Evolutionary conservation across 2,888 invertebrate species (phyloP).

Genomic region (Apomyelois bistriatella): DNA sequence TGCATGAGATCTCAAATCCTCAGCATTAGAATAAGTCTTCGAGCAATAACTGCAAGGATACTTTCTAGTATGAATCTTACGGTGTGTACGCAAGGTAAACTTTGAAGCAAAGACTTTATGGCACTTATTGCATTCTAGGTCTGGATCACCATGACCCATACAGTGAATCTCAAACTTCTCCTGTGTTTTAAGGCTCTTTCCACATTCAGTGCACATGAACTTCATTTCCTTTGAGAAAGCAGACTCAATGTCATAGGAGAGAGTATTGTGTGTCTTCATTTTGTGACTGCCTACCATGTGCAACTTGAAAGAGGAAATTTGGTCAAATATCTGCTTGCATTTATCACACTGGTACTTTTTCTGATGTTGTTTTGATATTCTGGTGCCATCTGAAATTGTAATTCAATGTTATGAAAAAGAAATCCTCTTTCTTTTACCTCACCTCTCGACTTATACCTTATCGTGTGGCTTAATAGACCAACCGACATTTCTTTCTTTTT

Average conservation of each 20-base stretch:
- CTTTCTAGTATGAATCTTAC: slow-evolving; percentile 57
- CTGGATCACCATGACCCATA: slow-evolving; percentile 66
- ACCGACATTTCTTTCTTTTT: no score
- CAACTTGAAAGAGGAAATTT: slow-evolving; percentile 51
- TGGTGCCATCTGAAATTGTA: slow-evolving; percentile 25
- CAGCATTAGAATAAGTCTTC: slow-evolving; percentile 40
- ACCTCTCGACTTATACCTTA: no score
- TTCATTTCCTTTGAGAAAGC: slow-evolving; percentile 30
- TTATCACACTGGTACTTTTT: slow-evolving; percentile 68
- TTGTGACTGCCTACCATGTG: slow-evolving; percentile 53
- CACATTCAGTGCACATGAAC: slow-evolving; percentile 57
- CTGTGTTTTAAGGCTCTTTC: slow-evolving; percentile 53
- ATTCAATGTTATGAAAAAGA: not conserved
- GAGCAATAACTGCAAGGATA: slow-evolving; percentile 49
- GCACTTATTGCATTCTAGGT: slow-evolving; percentile 64
- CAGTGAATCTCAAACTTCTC: slow-evolving; percentile 61
- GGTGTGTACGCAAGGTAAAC: slow-evolving; percentile 60
- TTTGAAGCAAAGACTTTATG: slow-evolving; percentile 71
- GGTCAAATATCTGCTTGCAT: slow-evolving; percentile 63
- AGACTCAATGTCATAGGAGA: slow-evolving; percentile 18
- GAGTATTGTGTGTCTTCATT: slow-evolving; percentile 12
- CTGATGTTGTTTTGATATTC: slow-evolving; percentile 27
- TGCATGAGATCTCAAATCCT: slow-evolving; percentile 43
- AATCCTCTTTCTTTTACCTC: no score
- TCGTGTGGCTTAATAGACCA: no score